Base-by-base conservation (phyloP, 2,113 vertebrate genomes). In the Furnarius figulus region DNA sequence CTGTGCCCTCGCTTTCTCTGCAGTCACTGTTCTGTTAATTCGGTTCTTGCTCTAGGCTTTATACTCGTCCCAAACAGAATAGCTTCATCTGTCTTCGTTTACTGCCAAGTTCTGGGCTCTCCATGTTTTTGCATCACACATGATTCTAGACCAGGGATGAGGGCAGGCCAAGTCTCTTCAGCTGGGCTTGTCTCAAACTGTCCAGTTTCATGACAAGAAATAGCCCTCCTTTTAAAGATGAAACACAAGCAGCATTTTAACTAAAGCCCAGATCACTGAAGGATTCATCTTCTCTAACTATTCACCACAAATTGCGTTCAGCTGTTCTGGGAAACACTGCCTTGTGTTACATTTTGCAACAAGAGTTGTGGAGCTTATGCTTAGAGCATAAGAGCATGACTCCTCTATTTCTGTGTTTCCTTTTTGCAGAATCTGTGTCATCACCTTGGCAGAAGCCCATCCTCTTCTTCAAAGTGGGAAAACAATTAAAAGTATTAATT, bases 401-500 rank as follows among this genome's bases (percentile, higher is more conserved):
- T 87, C 77, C 56, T 46, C 42, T 52, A 47, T 47, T 47, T 23
- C 47, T 47, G 22, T 2, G 5, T 22, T 39, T 89, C 73, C 84
- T 44, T 53, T 74, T 97, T 35, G 35, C 90, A 99, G 99, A 97
- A 97, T 99, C 72, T 99, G 99, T 90, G 98, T 99, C 44, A 97
- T 99, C 96, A 99, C 99, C 19, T 94, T 99, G 80, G 99, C 99
- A 77, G 98, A 98, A 96, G 98, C 99, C 80, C 99, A 99, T 92
- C 99, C 99, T 30, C 97, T 99, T 94, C 98, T 99, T 96, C 98
- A 99, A 95, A 97, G 97, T 58, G 99, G 98, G 35, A 98, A 98
- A 95, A 97, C 96, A 59, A 98, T 99, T 96, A 97, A 98, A 96
- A 99, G 96, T 82, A 98, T 99, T 96, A 99, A 98, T 92, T 99